phyloP scores from a whole-genome alignment of 2,797 vertebrate species.

The Manis pentadactyla region DNA sequence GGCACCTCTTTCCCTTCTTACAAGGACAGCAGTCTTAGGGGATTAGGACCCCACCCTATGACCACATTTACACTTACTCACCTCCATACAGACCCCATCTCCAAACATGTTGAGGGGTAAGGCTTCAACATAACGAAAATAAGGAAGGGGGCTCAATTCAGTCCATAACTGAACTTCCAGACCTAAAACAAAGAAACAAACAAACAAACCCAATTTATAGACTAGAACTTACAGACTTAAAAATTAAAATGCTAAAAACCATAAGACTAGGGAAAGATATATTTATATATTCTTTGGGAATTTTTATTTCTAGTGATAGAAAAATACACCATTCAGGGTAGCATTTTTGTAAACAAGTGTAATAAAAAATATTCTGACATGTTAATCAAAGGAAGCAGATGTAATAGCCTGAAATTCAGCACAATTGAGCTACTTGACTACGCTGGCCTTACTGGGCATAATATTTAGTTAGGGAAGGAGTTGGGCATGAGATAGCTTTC shows the following conservation, averaged over 20 bases:
- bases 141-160: background rate
- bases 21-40: accelerated
- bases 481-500: background rate
- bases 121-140: background rate
- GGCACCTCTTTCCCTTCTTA: background rate
- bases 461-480: background rate
- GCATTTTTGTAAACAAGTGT: background rate
- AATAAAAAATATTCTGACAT: background rate
- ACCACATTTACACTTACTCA: background rate
- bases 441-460: background rate
- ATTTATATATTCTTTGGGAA: background rate
- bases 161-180: background rate
- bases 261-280: background rate
- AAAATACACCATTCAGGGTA: background rate
- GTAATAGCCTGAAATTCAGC: background rate
- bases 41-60: background rate
- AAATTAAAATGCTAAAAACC: background rate
- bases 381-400: constrained; percentile 35
- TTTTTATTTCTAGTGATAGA: background rate
- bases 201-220: background rate
- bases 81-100: background rate
- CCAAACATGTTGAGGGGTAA: background rate
- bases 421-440: background rate
- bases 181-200: background rate
- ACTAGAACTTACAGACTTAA: background rate